phyloP scores from a whole-genome alignment of 1,140 invertebrate species.

The Drosophila kurseongensis region DNA sequence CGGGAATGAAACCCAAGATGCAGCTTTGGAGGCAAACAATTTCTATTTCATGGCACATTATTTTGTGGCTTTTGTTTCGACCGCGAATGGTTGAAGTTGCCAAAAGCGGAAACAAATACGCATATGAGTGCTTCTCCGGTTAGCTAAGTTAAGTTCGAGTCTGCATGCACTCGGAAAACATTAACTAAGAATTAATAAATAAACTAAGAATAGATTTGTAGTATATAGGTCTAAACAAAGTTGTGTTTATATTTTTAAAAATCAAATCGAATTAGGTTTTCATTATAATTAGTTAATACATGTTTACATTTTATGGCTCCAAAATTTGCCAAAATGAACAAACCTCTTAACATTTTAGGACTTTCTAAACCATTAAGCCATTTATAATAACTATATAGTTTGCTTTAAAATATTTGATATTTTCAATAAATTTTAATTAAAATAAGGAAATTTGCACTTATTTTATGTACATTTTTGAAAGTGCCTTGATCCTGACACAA shows the following conservation, averaged over 20 bases:
- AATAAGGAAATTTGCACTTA: no score
- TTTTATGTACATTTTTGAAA: neutral
- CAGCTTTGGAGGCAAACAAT: conserved; percentile 63
- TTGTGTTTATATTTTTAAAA: no score
- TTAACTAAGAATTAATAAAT: neutral
- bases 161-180: neutral
- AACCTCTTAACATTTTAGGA: no score
- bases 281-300: no score
- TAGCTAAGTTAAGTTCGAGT: neutral
- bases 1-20: conserved; percentile 31
- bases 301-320: no score
- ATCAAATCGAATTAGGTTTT: no score
- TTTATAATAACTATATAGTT: no score
- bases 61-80: conserved; percentile 81
- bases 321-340: no score
- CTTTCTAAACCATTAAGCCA: no score
- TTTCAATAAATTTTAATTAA: no score
- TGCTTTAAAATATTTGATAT: neutral
- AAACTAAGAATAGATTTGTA: no score
- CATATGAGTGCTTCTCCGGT: conserved; percentile 27
- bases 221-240: no score
- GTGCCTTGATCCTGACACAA: neutral
- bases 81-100: conserved; percentile 56
- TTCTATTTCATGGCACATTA: conserved; percentile 82
- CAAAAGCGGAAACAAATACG: conserved; percentile 44